Base-by-base conservation (phyloP, 1,140 invertebrate genomes). In the Caenorhabditis briggsae region DNA sequence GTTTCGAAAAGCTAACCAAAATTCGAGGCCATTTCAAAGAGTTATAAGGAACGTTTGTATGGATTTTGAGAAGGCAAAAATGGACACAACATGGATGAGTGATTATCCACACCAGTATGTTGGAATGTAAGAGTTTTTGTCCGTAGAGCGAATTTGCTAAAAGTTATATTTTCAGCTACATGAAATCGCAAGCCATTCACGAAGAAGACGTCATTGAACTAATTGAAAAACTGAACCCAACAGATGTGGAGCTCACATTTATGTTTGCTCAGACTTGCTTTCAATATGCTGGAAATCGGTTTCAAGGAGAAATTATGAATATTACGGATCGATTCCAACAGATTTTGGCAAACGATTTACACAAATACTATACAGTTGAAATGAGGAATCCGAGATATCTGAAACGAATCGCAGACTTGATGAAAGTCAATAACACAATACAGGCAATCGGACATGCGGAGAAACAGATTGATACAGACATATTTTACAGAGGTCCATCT, bases 201-300 rank as follows among this genome's bases (percentile, higher is more conserved):
- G 64, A 70, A 5, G 43, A 43, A 18, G 64, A 70, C 1, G 43
- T 70, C 8, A 70, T 70, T 12, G 14, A 18, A 43, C 5, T 2
- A 5, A 43, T 70, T 0, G 33, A 43, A 14, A 46, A 70, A 46
- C 14, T 70, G 41, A 41, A 70, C 18, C 64, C 64, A 18, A 16
- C 64, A 18, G 64, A 70, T 46, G 20, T 70, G 5, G 64, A 70
- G n/a, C 41, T 70, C 7, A 70, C 64, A 0, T 70, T 16, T 46
- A 70, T 70, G 33, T 70, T 70, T 18, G 64, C 64, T n/a, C 64
- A 70, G 43, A 11, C n/a, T 11, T 70, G 64, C 14, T 70, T 70
- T 2, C 33, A 70, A 70, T 70, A 70, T 46, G 64, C 64, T 46
- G 64, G 64, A 43, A 70, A 46, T 43, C 64, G 64, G 46, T 70